Evolutionary conservation across 2,888 invertebrate genomes (phyloP), one percentile per base, ranked within the genome.

Genomic region (Eupelmus urozonus): DNA sequence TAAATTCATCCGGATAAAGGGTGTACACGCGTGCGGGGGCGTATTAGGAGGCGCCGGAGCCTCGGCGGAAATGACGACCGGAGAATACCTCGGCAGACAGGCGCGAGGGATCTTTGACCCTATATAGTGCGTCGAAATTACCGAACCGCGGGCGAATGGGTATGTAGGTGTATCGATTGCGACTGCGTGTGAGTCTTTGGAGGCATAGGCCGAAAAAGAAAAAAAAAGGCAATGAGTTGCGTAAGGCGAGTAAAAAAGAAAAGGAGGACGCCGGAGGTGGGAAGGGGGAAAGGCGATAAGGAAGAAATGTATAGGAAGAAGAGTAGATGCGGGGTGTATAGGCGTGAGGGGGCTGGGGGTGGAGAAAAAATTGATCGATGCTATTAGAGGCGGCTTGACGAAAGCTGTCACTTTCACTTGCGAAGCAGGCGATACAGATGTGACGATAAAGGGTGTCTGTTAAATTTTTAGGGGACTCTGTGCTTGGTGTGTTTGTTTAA

Each of bases 31-130:
- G 60, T 13, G 20, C 18, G 40, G 60, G 23, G 18, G 51, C 51
- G 51, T 51, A 51, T 51, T 51, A 51, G 18, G 18, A 7, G 29
- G 40, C 16, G 20, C 11, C 20, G 60, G 23, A 59, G 45, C n/a
- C 1, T 25, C 57, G 53, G 29, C 2, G 70, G 5, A 59, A 59
- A 45, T 23, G 29, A n/a, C n/a, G n/a, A n/a, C n/a, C n/a, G n/a
- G n/a, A n/a, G n/a, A n/a, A n/a, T n/a, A n/a, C n/a, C n/a, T n/a
- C n/a, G n/a, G 29, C 9, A 49, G 59, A 70, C 59, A 70, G 25
- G 3, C 57, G 49, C 45, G 49, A 45, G 53, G 9, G 72, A 65
- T 65, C 42, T 45, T 65, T 57, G 73, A 73, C 57, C 65, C 11
- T 20, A n/a, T n/a, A n/a, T n/a, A 45, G 27, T 57, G 27, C 23